phyloP scores from a whole-genome alignment of 2,888 invertebrate species.

The Deilephila elpenor region DNA sequence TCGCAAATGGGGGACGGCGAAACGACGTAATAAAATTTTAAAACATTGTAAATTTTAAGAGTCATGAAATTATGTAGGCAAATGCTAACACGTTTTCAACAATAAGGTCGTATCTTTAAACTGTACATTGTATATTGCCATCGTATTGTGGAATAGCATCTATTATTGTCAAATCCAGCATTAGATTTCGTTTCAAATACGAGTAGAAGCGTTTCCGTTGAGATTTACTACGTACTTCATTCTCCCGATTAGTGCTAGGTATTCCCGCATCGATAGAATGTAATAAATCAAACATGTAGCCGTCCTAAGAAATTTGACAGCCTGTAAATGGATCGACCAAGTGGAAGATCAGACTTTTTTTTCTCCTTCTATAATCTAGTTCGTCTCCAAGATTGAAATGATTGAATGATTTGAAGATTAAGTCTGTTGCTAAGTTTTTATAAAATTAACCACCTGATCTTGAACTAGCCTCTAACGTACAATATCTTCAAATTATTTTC shows the following conservation, averaged over 20 bases:
- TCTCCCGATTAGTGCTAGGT: neutral
- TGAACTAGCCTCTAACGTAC: too few relatives aligned
- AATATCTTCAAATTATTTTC: too few relatives aligned
- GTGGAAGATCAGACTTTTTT: neutral
- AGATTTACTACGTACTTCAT: neutral
- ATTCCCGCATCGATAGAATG: neutral
- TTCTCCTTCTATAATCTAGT: neutral
- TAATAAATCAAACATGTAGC: slow-evolving; percentile 8
- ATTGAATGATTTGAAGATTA: too few relatives aligned
- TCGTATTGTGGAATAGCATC: neutral
- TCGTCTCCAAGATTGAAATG: neutral
- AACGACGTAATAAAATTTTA: neutral
- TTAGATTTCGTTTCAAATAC: too few relatives aligned
- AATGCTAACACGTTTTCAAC: neutral
- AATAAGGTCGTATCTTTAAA: neutral
- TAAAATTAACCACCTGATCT: too few relatives aligned
- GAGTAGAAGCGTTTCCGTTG: too few relatives aligned
- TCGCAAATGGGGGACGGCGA: neutral
- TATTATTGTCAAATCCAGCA: too few relatives aligned
- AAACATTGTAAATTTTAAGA: neutral
- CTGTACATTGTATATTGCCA: neutral
- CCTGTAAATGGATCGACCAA: neutral
- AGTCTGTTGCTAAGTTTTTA: too few relatives aligned
- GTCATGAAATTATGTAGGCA: neutral
- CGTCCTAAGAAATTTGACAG: neutral